These are phyloP conservation scores for Drosophila pachea DNA, from an alignment of 1,140 invertebrate species.

Conservation along the genomic window DNA sequence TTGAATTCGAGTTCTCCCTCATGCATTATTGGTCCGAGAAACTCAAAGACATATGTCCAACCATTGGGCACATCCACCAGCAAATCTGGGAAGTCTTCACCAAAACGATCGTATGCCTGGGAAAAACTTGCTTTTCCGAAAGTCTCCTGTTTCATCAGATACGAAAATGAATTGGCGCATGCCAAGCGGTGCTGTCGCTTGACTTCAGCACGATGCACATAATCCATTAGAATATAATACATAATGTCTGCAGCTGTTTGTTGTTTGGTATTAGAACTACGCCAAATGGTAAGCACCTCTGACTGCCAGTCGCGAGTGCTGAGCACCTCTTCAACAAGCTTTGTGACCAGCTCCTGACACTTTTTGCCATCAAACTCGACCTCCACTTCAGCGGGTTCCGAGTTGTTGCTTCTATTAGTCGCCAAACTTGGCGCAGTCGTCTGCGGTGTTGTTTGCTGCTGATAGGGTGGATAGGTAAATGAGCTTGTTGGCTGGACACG, in stretches of 20 bases:
- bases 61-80: constrained; percentile 71
- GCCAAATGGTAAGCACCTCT: constrained; percentile 56
- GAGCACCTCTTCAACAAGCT: constrained; percentile 61
- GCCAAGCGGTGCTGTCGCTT: constrained; percentile 56
- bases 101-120: constrained; percentile 53
- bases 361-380: constrained; percentile 34
- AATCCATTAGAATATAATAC: constrained; percentile 57
- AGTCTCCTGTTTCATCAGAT: constrained; percentile 52
- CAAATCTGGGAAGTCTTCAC: constrained; percentile 60
- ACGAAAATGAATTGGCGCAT: constrained; percentile 53
- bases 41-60: constrained; percentile 73
- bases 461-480: constrained; percentile 39
- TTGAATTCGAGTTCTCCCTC: constrained; percentile 46
- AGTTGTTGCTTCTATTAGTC: constrained; percentile 13
- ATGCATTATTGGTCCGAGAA: constrained; percentile 67
- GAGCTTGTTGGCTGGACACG: constrained; percentile 18
- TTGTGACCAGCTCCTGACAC: constrained; percentile 53
- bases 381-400: background rate
- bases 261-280: constrained; percentile 32
- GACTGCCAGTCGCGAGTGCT: constrained; percentile 53
- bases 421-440: background rate
- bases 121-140: constrained; percentile 54
- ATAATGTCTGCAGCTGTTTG: constrained; percentile 43
- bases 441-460: constrained; percentile 18
- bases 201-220: constrained; percentile 54